A percentile compares a stretch with the other conserved stretches of the same genome.
Evolutionary conservation across 2,113 vertebrate genomes (phyloP).

Genomic region (Leucosticte australis): DNA sequence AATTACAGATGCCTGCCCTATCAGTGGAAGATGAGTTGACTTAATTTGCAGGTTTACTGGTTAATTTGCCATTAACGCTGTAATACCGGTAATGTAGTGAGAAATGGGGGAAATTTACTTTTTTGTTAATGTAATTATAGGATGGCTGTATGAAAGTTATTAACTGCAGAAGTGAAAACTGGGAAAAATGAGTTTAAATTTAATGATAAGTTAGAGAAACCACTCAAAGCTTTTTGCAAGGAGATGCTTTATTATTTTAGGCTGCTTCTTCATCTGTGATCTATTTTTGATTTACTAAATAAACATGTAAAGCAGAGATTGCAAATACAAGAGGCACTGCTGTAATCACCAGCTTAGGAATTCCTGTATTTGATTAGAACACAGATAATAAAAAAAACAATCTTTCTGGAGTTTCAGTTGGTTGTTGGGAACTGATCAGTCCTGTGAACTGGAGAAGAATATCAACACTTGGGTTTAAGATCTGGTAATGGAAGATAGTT

Average conservation of each 20-base stretch:
- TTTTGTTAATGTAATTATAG: conserved; percentile 60
- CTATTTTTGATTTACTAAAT: conserved; percentile 12
- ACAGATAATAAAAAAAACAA: neutral
- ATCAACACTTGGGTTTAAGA: neutral
- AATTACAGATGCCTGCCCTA: conserved; percentile 26
- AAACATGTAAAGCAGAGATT: neutral
- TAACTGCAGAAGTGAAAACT: conserved; percentile 37
- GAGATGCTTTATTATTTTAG: neutral
- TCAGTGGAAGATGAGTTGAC: conserved; percentile 41
- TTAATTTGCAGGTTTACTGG: conserved; percentile 30
- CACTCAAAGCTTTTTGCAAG: neutral
- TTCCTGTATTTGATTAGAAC: neutral
- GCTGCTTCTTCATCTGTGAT: neutral
- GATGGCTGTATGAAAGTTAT: conserved; percentile 32
- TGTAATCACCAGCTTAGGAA: neutral
- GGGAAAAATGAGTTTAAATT: conserved; percentile 20
- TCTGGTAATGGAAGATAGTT: neutral
- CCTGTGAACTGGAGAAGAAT: neutral
- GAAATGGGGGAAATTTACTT: conserved; percentile 2
- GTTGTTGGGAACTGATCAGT: neutral
- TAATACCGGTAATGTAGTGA: neutral
- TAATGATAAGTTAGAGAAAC: conserved; percentile 21
- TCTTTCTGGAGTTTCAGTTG: neutral
- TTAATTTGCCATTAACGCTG: conserved; percentile 11
- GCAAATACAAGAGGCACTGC: neutral